Percentiles rank a stretch among this genome's conserved stretches.
phyloP scores from a whole-genome alignment of 2,888 invertebrate genomes.

The Zonitis immaculata region DNA sequence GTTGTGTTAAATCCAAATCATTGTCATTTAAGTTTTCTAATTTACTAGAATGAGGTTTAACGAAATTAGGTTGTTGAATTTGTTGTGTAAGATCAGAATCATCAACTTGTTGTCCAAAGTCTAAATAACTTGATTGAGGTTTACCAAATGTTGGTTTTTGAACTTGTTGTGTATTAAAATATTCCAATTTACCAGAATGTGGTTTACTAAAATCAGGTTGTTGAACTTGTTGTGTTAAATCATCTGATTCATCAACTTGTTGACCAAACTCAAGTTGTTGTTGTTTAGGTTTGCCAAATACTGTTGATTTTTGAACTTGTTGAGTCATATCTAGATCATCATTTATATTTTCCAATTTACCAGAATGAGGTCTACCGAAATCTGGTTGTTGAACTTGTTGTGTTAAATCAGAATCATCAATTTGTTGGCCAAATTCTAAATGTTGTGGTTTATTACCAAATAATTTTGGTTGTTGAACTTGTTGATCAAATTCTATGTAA shows the following conservation, averaged over 20 bases:
- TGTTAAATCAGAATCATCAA: conserved; percentile 5
- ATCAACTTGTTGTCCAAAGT: conserved; percentile 25
- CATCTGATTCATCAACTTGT: background rate
- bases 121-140: too few species aligned
- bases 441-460: background rate
- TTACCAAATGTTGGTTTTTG: too few species aligned
- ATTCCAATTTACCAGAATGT: background rate
- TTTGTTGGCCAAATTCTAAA: too few species aligned
- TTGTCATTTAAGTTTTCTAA: conserved; percentile 18
- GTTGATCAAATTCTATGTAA: conserved; percentile 14
- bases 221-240: conserved; percentile 11
- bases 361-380: background rate
- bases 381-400: conserved; percentile 6
- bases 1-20: conserved; percentile 8
- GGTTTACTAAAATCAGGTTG: background rate
- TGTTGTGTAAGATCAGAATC: conserved; percentile 4
- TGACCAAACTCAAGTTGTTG: conserved; percentile 13
- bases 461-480: conserved; percentile 8
- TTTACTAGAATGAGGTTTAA: background rate
- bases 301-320: background rate
- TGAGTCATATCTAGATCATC: conserved; percentile 4
- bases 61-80: background rate
- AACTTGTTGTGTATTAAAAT: too few species aligned
- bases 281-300: too few species aligned
- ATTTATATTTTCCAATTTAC: conserved; percentile 3